Evolutionary conservation across 1,140 invertebrate species (phyloP).

Genomic region (Conus ventricosus): DNA sequence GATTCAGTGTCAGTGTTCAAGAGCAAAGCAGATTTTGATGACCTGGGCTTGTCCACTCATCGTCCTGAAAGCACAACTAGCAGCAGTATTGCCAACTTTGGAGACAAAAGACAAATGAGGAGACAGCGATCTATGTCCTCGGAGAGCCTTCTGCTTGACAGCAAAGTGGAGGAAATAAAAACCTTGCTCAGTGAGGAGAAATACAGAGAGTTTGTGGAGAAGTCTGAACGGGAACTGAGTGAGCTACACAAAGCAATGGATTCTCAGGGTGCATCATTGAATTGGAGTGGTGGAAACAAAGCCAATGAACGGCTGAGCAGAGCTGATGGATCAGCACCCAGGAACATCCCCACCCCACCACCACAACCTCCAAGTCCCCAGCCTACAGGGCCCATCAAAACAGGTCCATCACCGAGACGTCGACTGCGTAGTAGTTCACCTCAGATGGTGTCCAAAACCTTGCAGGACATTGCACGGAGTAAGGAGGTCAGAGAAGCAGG

Average conservation of each 20-base stretch:
- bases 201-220: constrained; percentile 55
- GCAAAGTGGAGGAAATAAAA: constrained; percentile 47
- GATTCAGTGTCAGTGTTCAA: constrained; percentile 43
- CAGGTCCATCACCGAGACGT: constrained; percentile 13
- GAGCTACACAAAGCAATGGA: constrained; percentile 37
- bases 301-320: neutral
- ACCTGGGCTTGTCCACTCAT: constrained; percentile 58
- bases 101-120: neutral
- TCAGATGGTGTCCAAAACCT: constrained; percentile 20
- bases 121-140: constrained; percentile 30
- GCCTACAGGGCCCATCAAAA: neutral
- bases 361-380: constrained; percentile 1
- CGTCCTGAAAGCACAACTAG: constrained; percentile 41
- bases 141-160: constrained; percentile 45
- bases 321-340: constrained; percentile 13
- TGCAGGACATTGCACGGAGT: neutral
- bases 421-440: constrained; percentile 20
- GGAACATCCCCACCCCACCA: constrained; percentile 1
- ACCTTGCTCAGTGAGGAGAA: constrained; percentile 55
- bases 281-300: neutral
- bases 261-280: neutral
- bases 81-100: constrained; percentile 1
- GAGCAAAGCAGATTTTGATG: constrained; percentile 48
- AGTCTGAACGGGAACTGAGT: constrained; percentile 52
- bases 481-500: constrained; percentile 18